Conservation (phyloP, 2,797 vertebrate genomes). For the Gallinago stenura region DNA sequence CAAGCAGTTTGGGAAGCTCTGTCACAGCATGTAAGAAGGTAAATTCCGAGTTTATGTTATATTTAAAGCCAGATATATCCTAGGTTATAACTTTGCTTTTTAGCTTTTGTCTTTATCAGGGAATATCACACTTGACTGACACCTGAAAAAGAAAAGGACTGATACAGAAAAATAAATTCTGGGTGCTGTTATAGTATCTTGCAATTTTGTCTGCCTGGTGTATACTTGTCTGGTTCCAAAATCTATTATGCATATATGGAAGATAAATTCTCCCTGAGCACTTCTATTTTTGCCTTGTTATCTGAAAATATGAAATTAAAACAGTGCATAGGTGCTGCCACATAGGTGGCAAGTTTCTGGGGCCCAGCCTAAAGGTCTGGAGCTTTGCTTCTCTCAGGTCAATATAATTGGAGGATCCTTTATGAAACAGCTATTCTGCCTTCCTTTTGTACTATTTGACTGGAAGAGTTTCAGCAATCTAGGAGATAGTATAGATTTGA, state of each 20-base stretch:
- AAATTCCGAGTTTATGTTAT: slow-evolving; percentile 37
- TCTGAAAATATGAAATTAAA: neutral
- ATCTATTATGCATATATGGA: neutral
- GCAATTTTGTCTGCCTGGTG: neutral
- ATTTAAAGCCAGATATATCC: neutral
- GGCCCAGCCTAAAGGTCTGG: neutral
- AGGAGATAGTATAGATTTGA: neutral
- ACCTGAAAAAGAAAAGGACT: neutral
- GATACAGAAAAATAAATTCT: neutral
- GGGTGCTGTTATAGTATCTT: neutral
- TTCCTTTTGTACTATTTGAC: neutral
- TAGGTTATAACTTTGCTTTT: neutral
- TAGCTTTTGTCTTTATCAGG: neutral
- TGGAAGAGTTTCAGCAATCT: neutral
- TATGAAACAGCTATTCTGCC: neutral
- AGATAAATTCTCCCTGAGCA: neutral
- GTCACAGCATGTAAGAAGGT: slow-evolving; percentile 95
- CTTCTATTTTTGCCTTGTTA: neutral
- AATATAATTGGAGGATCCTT: neutral
- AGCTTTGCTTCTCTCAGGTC: neutral
- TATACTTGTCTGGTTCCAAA: neutral
- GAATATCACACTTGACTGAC: neutral
- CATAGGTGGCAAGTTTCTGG: neutral
- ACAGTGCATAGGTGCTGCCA: too few relatives aligned
- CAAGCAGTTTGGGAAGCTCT: slow-evolving; percentile 83